A percentile compares a stretch with the other conserved stretches of the same genome.
Evolutionary conservation across 1,140 invertebrate species (phyloP).

Genomic region (Helicoverpa zea): DNA sequence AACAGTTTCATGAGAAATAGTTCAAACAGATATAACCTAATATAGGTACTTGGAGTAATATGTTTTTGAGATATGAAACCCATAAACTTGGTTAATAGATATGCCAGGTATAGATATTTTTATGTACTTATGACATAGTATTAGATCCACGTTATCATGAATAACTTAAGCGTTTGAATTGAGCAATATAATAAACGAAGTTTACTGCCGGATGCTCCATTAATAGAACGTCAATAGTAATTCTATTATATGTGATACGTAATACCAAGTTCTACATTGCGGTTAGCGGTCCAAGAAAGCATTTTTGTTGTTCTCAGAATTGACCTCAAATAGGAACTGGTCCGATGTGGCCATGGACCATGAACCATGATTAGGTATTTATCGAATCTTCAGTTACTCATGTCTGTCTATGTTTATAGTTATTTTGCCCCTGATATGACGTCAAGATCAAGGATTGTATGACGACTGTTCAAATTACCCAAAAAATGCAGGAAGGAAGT

Average conservation of each 20-base stretch:
- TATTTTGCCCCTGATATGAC: not conserved
- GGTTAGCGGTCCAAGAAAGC: not conserved
- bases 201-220: no score
- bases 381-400: not conserved
- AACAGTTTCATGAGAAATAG: not conserved
- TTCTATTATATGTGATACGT: not conserved
- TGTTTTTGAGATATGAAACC: no score
- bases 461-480: not conserved
- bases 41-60: not conserved
- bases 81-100: no score
- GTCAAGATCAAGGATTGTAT: not conserved
- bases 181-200: no score
- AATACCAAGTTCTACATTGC: not conserved
- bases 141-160: no score
- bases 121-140: no score
- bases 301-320: not conserved
- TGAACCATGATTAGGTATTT: not conserved
- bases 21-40: not conserved
- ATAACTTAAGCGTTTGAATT: no score
- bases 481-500: conserved; percentile 14
- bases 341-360: not conserved
- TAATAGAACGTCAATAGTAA: not conserved
- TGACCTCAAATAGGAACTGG: not conserved
- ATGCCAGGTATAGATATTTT: no score
- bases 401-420: not conserved